phyloP scores from a whole-genome alignment of 2,113 vertebrate species.

The Furnarius figulus region DNA sequence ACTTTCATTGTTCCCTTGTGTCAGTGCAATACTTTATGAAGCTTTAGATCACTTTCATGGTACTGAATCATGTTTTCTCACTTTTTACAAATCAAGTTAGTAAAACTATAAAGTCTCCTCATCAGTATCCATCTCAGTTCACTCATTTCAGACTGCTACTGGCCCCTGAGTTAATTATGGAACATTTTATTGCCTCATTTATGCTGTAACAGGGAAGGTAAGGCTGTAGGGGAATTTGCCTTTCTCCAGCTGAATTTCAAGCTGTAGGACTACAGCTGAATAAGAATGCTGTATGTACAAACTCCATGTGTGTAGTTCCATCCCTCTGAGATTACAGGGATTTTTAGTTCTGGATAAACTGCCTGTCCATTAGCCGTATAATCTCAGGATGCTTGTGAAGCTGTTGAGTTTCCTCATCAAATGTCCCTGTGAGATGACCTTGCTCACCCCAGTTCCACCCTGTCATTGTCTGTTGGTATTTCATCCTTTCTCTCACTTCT shows the following conservation, averaged over 20 bases:
- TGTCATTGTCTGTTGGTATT: neutral
- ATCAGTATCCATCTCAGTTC: conserved; percentile 5
- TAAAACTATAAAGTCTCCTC: neutral
- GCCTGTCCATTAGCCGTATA: neutral
- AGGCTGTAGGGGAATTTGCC: neutral
- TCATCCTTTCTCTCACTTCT: neutral
- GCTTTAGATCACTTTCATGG: conserved; percentile 46
- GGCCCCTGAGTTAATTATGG: conserved; percentile 5
- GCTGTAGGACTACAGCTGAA: neutral
- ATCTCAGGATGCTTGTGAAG: neutral
- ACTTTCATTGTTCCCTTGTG: conserved; percentile 30
- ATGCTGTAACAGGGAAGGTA: neutral
- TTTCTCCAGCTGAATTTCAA: neutral
- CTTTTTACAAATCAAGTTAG: conserved; percentile 44
- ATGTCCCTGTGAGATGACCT: neutral
- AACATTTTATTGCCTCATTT: neutral
- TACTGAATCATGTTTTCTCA: conserved; percentile 3
- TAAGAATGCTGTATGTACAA: neutral
- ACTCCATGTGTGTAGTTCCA: neutral
- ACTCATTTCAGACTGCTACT: neutral
- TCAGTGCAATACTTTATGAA: conserved; percentile 35
- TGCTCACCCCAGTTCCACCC: neutral
- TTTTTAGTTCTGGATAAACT: neutral
- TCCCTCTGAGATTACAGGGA: neutral
- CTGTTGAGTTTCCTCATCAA: neutral